Evolutionary conservation across 2,113 vertebrate genomes (phyloP).

Genomic region (Empidonax alnorum): DNA sequence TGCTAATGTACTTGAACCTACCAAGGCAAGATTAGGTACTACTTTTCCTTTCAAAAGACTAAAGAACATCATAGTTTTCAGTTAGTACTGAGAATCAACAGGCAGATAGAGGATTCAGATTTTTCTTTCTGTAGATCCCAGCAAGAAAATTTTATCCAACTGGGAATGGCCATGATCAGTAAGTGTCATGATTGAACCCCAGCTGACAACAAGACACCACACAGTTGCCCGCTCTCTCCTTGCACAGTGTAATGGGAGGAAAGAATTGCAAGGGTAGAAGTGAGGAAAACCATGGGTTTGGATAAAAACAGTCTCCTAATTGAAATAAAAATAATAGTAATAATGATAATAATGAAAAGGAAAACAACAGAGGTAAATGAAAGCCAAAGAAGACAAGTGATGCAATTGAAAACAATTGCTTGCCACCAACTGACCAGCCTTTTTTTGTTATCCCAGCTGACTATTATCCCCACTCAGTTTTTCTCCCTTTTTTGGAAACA

Average conservation of each 20-base stretch:
- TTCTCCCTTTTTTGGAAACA: not conserved
- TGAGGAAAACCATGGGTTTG: not conserved
- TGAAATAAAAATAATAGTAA: not conserved
- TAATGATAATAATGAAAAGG: not conserved
- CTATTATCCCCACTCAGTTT: not conserved
- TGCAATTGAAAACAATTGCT: not conserved
- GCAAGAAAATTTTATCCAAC: not conserved
- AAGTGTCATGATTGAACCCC: not conserved
- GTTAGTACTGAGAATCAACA: not conserved
- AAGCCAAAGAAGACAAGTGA: not conserved
- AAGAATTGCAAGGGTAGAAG: not conserved
- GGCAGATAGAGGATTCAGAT: not conserved
- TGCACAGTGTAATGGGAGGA: not conserved
- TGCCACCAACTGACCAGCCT: not conserved
- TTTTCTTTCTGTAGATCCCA: not conserved
- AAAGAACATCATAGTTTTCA: not conserved
- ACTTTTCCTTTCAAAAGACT: not conserved
- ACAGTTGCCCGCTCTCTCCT: not conserved
- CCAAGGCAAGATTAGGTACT: not conserved
- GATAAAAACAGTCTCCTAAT: not conserved
- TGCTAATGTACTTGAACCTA: not conserved
- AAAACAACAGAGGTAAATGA: not conserved
- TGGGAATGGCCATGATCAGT: not conserved
- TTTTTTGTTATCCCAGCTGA: not conserved
- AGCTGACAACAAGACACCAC: not conserved